A percentile compares a stretch with the other conserved stretches of the same genome.
Evolutionary conservation across 2,888 invertebrate genomes (phyloP).

Genomic region (Laothoe populi): DNA sequence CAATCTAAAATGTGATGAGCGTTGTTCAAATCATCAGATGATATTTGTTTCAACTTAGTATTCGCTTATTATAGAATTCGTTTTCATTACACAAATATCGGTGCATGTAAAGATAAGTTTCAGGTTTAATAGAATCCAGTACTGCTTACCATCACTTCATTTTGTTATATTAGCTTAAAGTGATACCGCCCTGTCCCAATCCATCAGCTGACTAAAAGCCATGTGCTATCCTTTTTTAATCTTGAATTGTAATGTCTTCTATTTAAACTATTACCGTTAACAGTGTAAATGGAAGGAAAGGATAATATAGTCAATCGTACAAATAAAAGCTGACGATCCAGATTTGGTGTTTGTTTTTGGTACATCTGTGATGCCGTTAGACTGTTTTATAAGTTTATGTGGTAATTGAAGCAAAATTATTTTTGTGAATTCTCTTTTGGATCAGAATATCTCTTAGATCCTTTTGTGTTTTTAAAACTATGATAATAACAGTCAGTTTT

Average conservation of each 20-base stretch:
- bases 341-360: too few species aligned
- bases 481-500: too few species aligned
- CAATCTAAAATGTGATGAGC: too few species aligned
- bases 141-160: not conserved
- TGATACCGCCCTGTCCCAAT: not conserved
- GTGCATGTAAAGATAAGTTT: not conserved
- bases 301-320: not conserved
- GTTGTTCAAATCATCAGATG: too few species aligned
- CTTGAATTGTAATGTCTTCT: not conserved
- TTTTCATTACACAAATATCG: not conserved
- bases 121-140: not conserved
- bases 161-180: not conserved
- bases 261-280: not conserved
- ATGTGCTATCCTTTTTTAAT: not conserved
- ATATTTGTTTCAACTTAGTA: not conserved
- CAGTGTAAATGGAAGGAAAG: not conserved
- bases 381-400: too few species aligned
- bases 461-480: too few species aligned
- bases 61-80: not conserved
- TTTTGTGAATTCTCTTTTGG: too few species aligned
- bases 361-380: too few species aligned
- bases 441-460: too few species aligned
- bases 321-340: too few species aligned
- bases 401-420: too few species aligned
- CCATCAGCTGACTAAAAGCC: constrained; percentile 7